Base-by-base conservation (phyloP, 2,797 vertebrate genomes). In the Coendou prehensilis region DNA sequence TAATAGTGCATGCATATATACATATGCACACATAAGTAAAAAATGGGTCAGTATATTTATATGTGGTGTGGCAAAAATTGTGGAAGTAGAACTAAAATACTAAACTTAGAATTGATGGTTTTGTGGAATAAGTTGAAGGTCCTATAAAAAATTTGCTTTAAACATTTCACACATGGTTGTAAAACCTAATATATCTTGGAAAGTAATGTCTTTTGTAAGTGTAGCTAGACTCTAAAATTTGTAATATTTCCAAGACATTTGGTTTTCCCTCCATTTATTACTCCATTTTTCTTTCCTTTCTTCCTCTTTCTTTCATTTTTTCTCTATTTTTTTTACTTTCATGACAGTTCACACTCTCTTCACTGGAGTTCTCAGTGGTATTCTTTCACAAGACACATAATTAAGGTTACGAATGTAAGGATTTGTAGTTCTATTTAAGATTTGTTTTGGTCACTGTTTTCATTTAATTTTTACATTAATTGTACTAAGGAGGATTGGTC, bases 381-480 rank as follows among this genome's bases (percentile, higher is more conserved):
- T 63, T 91, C 80, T 78, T 84, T 23, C 41, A 85, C 6, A 56
- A 79, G 47, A 91, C 9, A 57, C 14, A 64, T 41, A 87, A n/a
- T 47, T 37, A 95, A 79, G 45, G 7, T 30, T 67, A 47, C 71
- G 41, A 95, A 71, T 91, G 61, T 87, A 57, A 83, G 18, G 33
- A 64, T 20, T 54, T 61, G 6, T 47, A 57, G 30, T 69, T 67
- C 6, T 85, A 93, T 67, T 76, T 6, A 82, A 93, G 47, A 79
- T 93, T 79, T 83, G 57, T 87, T 67, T 93, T 88, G 76, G 9
- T 64, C 20, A 79, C 5, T 33, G 1, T 71, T 89, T 90, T 92
- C 83, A 88, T 52, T 84, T 87, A 90, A 61, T 90, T n/a, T 86
- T 95, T 63, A 47, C 4, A 69, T 73, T 52, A 88, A 79, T 93